Conservation (phyloP, 2,888 invertebrate species). For the Drosophila phalerata region DNA sequence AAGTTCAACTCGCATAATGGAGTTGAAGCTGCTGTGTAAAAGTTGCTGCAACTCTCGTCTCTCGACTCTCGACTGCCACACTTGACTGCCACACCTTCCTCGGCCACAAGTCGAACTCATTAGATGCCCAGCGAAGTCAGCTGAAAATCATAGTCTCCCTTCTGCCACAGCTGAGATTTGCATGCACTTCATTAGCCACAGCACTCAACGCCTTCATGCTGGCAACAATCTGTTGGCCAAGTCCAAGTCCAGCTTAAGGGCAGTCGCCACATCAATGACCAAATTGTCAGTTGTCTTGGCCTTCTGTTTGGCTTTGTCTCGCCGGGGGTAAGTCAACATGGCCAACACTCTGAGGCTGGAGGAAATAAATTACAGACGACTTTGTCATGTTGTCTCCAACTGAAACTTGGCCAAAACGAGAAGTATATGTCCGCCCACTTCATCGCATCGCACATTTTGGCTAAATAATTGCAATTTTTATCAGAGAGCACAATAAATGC, state of each 20-base stretch:
- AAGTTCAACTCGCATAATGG: conserved; percentile 50
- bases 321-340: conserved; percentile 61
- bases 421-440: conserved; percentile 12
- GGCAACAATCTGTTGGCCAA: conserved; percentile 10
- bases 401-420: conserved; percentile 16
- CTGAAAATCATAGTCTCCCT: conserved; percentile 41
- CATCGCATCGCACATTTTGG: conserved; percentile 60
- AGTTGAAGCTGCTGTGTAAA: conserved; percentile 41
- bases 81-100: conserved; percentile 48
- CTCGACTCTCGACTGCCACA: no score
- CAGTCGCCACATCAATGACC: conserved; percentile 68
- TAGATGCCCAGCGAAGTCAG: conserved; percentile 51
- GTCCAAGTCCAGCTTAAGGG: conserved; percentile 6
- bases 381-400: conserved; percentile 67
- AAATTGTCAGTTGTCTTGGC: conserved; percentile 65
- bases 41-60: conserved; percentile 39
- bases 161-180: conserved; percentile 55
- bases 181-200: conserved; percentile 78
- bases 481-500: conserved; percentile 70
- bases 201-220: conserved; percentile 36
- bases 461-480: conserved; percentile 81
- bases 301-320: conserved; percentile 59
- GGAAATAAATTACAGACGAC: conserved; percentile 77
- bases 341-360: conserved; percentile 25
- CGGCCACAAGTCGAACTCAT: conserved; percentile 64